Percentiles rank a stretch among this genome's conserved stretches.
phyloP scores from a whole-genome alignment of 2,888 invertebrate species.

The Hymenopus coronatus region DNA sequence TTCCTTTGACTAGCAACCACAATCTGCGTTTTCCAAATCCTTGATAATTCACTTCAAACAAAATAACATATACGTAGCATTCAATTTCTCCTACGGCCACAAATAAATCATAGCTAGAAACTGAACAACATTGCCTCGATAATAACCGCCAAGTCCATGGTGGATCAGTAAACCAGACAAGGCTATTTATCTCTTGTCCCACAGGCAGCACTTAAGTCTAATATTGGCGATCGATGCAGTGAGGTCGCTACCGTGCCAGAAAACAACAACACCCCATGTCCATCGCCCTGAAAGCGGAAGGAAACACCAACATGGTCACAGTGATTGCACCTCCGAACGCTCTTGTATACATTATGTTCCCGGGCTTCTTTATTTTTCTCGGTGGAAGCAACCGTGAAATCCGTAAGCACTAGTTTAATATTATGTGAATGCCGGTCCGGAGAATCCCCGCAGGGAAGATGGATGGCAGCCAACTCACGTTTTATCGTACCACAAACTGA shows the following conservation, averaged over 20 bases:
- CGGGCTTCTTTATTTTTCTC: not conserved
- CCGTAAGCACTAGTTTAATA: not conserved
- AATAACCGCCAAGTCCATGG: not conserved
- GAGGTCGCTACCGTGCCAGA: not conserved
- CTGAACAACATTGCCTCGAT: not conserved
- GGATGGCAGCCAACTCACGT: not conserved
- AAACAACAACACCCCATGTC: not conserved
- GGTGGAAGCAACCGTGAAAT: slow-evolving; percentile 3
- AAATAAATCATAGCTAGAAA: not conserved
- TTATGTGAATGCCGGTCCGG: not conserved
- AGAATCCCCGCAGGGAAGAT: not conserved
- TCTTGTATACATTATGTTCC: not conserved
- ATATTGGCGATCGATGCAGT: not conserved
- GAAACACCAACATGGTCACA: not conserved
- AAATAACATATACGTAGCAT: not conserved
- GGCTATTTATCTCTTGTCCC: not conserved
- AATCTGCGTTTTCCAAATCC: not conserved
- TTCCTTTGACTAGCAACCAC: too few relatives aligned
- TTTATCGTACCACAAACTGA: not conserved
- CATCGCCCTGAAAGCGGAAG: not conserved
- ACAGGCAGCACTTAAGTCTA: not conserved
- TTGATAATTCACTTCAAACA: not conserved
- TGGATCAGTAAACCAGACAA: not conserved
- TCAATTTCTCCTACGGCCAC: not conserved
- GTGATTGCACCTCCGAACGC: not conserved